A percentile compares a stretch with the other conserved stretches of the same genome.
phyloP scores from a whole-genome alignment of 2,888 invertebrate species.

The Lysandra coridon region DNA sequence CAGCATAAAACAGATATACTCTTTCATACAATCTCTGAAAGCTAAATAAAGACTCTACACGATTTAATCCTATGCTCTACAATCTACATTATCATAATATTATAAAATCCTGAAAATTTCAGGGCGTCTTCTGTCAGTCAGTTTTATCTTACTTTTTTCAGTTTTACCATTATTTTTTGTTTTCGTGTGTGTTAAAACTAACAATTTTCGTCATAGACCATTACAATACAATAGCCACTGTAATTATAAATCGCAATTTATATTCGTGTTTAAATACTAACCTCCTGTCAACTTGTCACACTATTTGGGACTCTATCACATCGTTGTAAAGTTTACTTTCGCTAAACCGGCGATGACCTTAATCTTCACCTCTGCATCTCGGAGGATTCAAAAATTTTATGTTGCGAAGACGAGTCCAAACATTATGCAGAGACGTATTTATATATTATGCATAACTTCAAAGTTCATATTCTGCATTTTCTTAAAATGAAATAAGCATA shows the following conservation, averaged over 20 bases:
- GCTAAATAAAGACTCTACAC: too few species aligned
- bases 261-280: constrained; percentile 1
- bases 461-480: background rate
- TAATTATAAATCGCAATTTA: constrained; percentile 19
- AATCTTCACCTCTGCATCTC: constrained; percentile 24
- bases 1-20: too few species aligned
- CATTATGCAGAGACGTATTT: background rate
- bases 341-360: background rate
- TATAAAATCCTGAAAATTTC: background rate
- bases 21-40: too few species aligned
- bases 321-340: background rate
- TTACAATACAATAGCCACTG: background rate
- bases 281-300: background rate
- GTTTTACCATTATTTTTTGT: background rate
- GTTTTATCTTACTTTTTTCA: background rate
- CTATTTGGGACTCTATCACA: background rate
- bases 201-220: background rate
- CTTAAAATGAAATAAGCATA: background rate
- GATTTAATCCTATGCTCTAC: too few species aligned
- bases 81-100: too few species aligned
- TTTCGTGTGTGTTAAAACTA: background rate
- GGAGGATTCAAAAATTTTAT: background rate
- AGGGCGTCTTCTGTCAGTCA: too few species aligned
- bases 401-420: background rate
- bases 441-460: background rate